Evolutionary conservation across 1,140 invertebrate genomes (phyloP).

Genomic region (Cepaea nemoralis): DNA sequence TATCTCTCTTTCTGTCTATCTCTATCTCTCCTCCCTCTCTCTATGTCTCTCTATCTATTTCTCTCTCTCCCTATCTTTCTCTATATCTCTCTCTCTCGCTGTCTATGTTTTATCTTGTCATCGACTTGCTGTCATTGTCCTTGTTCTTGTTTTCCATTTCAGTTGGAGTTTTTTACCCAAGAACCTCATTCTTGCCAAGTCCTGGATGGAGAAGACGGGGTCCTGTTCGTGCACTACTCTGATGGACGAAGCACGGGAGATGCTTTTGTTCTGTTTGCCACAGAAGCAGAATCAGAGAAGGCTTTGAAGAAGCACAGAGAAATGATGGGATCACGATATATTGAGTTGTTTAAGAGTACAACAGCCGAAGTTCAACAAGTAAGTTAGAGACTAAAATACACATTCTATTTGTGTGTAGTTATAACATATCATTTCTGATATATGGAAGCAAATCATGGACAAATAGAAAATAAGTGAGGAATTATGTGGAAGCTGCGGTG

Average conservation of each 20-base stretch:
- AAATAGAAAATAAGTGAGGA: too few species aligned
- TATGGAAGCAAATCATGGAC: too few species aligned
- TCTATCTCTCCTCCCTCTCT: too few species aligned
- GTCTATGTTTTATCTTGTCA: not conserved
- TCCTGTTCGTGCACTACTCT: conserved; percentile 95
- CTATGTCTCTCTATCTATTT: too few species aligned
- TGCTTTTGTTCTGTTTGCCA: conserved; percentile 93
- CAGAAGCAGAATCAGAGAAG: conserved; percentile 89
- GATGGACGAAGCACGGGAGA: conserved; percentile 97
- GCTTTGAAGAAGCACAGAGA: conserved; percentile 95
- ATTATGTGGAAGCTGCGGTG: too few species aligned
- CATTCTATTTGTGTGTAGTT: too few species aligned
- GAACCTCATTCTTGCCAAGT: conserved; percentile 89
- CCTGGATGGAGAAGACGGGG: conserved; percentile 91
- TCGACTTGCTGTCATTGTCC: not conserved
- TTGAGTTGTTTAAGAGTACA: conserved; percentile 97
- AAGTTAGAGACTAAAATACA: conserved; percentile 40
- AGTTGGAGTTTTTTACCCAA: conserved; percentile 94
- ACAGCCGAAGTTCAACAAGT: conserved; percentile 99
- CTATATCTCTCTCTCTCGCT: not conserved
- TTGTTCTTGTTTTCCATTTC: conserved; percentile 35
- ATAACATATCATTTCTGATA: too few species aligned
- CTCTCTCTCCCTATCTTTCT: not conserved
- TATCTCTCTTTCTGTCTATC: too few species aligned
- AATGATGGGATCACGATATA: conserved; percentile 95